Evolutionary conservation across 1,140 invertebrate genomes (phyloP), one percentile per base, ranked within the genome.

Genomic region (Potamilus streckersoni): DNA sequence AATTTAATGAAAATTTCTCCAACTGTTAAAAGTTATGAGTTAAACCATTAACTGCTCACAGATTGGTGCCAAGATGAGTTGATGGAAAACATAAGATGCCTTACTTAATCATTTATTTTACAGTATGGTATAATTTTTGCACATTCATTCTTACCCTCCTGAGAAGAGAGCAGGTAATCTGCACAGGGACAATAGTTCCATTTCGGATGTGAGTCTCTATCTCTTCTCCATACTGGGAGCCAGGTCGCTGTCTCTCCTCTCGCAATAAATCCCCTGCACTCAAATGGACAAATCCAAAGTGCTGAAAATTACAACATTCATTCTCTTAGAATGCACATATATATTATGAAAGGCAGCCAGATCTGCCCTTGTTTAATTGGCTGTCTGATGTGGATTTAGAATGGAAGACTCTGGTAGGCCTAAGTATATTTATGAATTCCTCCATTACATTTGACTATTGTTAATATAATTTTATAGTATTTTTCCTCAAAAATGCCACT

Each of bases 111-210:
- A 38, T 66, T 17, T 23, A 38, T 31, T 19, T 0, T 16, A 23
- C 17, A 66, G 31, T 8, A 19, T 38, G 60, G 6, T 62, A 62
- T 23, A 31, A 31, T 66, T n/a, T n/a, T 23, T 6, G 38, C 6
- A 11, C 6, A 49, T 55, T 16, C 20, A 64, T 70, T 70, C 73
- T 86, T 81, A 92, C 93, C 77, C 94, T 93, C 85, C 97, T 94
- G 23, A 99, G 89, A 15, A 99, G 92, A 69, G 94, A 94, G 89
- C 98, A 99, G 23, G 98, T 99, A 76, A 99, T 98, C 91, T 97
- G 96, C 0, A 99, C 98, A 23, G 98, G 98, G 0, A 99, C 98
- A 82, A 99, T 99, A 71, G 94, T 94, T 19, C 98, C 98, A 89
- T 98, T 95, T 58, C 92, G 92, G 69, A 99, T 99, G 85, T 98